Base-by-base conservation (phyloP, 2,797 vertebrate species). In the Spea hammondii region DNA sequence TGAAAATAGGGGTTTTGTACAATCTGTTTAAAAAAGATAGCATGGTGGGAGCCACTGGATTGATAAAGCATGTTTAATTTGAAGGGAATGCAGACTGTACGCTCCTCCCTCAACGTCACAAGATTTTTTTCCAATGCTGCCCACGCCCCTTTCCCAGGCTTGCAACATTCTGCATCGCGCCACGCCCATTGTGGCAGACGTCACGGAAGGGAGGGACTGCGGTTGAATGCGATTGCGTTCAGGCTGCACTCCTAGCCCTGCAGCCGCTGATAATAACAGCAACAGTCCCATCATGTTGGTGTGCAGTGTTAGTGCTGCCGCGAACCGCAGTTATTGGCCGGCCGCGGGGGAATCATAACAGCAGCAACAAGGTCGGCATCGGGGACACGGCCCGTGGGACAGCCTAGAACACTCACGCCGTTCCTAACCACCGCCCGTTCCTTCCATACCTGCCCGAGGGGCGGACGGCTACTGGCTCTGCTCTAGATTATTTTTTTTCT, bases 261-360 rank as follows among this genome's bases (percentile, higher is more conserved):
- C 78, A 32, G 59, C 59, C 72, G 68, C 75, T 53, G 69, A 62
- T 76, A 13, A 57, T 64, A 71, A 81, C 77, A 81, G 62, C 55
- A 81, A 64, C 74, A 50, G 62, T 53, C 54, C 62, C 54, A 72
- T 77, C 14, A 81, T 81, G 79, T 68, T 81, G 74, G 45, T 67
- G 69, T 13, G 79, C 68, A 51, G 74, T 62, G 74, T 66, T 48
- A n/a, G 53, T 47, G 50, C n/a, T 57, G 67, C 57, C 49, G 47
- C 8, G 8, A 50, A 10, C 4, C 47, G 72, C 46, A 14, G 12
- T 14, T 46, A 49, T 13, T 14, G 62, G 47, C 48, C 51, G n/a
- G 62, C 51, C 17, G 72, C 53, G 54, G 74, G 74, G 74, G 14
- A 71, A 32, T 10, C 47, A n/a, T 7, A 8, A 13, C 17, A 74